Base-by-base conservation (phyloP, 2,113 vertebrate species). In the Telmatochromis brachygnathus region DNA sequence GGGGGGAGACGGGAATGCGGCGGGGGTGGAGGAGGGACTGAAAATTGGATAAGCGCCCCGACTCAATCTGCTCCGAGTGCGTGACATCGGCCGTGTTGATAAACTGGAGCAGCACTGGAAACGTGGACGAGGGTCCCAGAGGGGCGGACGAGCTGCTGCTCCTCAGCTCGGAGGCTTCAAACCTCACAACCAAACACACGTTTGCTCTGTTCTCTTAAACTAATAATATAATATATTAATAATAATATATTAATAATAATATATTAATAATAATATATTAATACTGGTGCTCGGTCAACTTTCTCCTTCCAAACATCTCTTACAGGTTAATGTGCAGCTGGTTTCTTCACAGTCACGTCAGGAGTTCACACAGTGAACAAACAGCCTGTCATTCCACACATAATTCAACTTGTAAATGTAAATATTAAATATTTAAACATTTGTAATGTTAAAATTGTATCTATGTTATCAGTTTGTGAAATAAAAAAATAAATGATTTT, bases 1-100 rank as follows among this genome's bases (percentile, higher is more conserved):
- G 21, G 21, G 21, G 21, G 7, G 75, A 79, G 62, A 77, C 37
- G 37, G 79, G 54, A 49, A 62, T 42, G 54, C 45, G 33, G 60
- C 21, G 45, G 4, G 56, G 23, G 17, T 7, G n/a, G 45, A 39
- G 62, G 35, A 13, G 42, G 73, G 13, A 6, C 23, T 33, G 86
- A 79, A 86, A 85, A 83, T 81, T 79, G 79, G 75, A 90, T 91
- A 90, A 89, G 86, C 19, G 19, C 56, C 68, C 54, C 14, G 4
- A 87, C 85, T 88, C 58, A 58, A 87, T 90, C 83, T 88, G 51
- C 75, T 85, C 84, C 35, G 54, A 84, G 88, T 91, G 82, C 2
- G 21, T 82, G 79, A 90, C 87, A 90, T 70, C 83, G 75, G 75
- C 85, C 9, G 6, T 54, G 58, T 86, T 84, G 87, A 87, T 89